Base-by-base conservation (phyloP, 2,888 invertebrate genomes). In the Auanema freiburgensis region DNA sequence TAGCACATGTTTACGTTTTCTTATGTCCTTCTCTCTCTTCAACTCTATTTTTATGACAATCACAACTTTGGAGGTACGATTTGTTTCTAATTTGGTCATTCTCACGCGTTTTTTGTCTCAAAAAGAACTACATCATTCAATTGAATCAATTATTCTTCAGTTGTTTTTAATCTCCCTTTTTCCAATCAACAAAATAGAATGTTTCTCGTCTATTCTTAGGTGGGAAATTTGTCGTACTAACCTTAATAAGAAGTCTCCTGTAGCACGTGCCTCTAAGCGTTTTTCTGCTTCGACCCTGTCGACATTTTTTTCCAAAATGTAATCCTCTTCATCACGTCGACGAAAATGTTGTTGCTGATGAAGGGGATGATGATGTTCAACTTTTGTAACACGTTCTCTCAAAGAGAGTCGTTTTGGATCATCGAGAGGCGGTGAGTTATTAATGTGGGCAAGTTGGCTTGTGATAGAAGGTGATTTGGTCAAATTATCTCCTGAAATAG, bases 231-330 rank as follows among this genome's bases (percentile, higher is more conserved):
- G 1, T 11, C 40, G 18, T 56, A 33, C 56, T 1, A 55, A 66
- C 62, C 79, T 57, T 16, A 81, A 59, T 42, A 81, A 56, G 64
- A 74, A 82, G 54, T 79, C 78, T 4, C 81, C 81, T 8, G 74
- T 58, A 11, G 65, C 59, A 50, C 72, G 54, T 11, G 65, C 56
- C 55, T 71, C 66, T 21, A 81, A 63, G 14, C 76, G 63, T 57
- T 76, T 76, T 65, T 81, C 81, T 0, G 81, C 82, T 49, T 80
- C 78, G 14, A 73, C 70, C 51, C 81, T 62, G 57, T 79, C 79
- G 62, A 81, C 70, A 41, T 73, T 72, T 53, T 52, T 59, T 44
- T 73, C 73, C 54, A 68, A 51, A 2, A 73, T 42, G 21, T 57
- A 43, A 12, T 64, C 57, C 23, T 73, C 73, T 25, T 69, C 68